Percentiles rank a stretch among this genome's conserved stretches.
Evolutionary conservation across 2,888 invertebrate genomes (phyloP).

Genomic region (Pyrocoelia pectoralis): DNA sequence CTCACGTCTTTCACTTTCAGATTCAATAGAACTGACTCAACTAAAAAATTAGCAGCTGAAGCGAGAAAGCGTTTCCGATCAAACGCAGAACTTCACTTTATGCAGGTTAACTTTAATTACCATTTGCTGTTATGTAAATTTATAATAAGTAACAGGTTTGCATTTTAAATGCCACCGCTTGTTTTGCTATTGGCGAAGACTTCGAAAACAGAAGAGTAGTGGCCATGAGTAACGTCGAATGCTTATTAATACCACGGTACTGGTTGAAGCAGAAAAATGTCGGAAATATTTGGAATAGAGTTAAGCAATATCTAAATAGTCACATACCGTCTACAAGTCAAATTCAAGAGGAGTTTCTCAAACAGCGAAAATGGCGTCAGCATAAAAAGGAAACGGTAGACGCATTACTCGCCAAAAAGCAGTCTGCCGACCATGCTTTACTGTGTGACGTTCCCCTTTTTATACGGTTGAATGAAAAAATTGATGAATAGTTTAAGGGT

Average conservation of each 20-base stretch:
- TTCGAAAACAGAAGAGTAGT: slow-evolving; percentile 70
- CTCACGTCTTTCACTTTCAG: no score
- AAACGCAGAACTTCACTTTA: slow-evolving; percentile 55
- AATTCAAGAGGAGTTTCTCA: slow-evolving; percentile 65
- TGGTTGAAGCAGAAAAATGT: slow-evolving; percentile 73
- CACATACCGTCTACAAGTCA: slow-evolving; percentile 67
- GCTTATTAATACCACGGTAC: slow-evolving; percentile 73
- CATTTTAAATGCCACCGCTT: slow-evolving; percentile 66
- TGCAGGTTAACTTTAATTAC: slow-evolving; percentile 54
- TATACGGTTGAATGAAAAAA: background rate
- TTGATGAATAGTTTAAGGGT: no score
- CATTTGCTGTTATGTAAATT: no score
- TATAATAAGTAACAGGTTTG: no score
- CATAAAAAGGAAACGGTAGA: slow-evolving; percentile 63
- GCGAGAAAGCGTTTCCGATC: slow-evolving; percentile 19
- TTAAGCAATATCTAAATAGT: slow-evolving; percentile 67
- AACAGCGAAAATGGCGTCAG: slow-evolving; percentile 65
- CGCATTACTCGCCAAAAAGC: slow-evolving; percentile 61
- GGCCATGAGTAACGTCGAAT: slow-evolving; percentile 69
- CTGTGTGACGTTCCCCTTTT: background rate
- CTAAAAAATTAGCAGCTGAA: no score
- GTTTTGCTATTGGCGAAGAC: slow-evolving; percentile 76
- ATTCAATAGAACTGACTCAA: no score
- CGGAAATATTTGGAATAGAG: slow-evolving; percentile 71
- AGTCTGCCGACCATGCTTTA: background rate